phyloP scores from a whole-genome alignment of 2,888 invertebrate genomes.

The Hydraecia micacea region DNA sequence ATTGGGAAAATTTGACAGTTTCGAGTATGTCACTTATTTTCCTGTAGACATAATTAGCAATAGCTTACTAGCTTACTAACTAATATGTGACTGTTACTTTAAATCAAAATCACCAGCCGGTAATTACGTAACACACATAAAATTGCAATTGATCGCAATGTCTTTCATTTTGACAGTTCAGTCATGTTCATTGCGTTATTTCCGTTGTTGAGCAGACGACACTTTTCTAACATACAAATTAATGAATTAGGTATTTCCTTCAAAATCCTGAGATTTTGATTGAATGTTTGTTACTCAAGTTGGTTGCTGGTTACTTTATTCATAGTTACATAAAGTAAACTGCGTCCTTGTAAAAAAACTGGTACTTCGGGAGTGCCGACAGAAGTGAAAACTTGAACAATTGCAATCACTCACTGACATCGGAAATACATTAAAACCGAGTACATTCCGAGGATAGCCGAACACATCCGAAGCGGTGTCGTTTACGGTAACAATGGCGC shows the following conservation, averaged over 20 bases:
- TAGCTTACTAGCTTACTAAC: not conserved
- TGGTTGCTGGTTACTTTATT: not conserved
- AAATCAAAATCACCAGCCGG: not conserved
- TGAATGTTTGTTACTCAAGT: not conserved
- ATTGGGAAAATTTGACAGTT: no score
- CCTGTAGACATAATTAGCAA: not conserved
- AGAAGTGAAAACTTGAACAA: no score
- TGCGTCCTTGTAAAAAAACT: not conserved
- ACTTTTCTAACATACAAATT: not conserved
- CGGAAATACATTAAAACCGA: no score
- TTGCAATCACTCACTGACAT: no score
- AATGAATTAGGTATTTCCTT: not conserved
- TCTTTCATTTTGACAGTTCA: not conserved
- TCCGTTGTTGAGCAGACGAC: not conserved
- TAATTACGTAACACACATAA: not conserved
- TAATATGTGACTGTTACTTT: not conserved
- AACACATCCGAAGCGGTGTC: no score
- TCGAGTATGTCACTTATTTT: not conserved
- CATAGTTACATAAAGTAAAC: not conserved
- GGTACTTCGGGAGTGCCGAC: no score
- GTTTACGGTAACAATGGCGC: no score
- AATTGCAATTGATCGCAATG: not conserved
- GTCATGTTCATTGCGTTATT: not conserved
- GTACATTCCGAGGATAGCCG: no score
- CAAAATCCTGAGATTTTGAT: not conserved